These are phyloP conservation scores for Pseudorectes ferrugineus DNA, from an alignment of 2,113 vertebrate species.

Conservation along the genomic window DNA sequence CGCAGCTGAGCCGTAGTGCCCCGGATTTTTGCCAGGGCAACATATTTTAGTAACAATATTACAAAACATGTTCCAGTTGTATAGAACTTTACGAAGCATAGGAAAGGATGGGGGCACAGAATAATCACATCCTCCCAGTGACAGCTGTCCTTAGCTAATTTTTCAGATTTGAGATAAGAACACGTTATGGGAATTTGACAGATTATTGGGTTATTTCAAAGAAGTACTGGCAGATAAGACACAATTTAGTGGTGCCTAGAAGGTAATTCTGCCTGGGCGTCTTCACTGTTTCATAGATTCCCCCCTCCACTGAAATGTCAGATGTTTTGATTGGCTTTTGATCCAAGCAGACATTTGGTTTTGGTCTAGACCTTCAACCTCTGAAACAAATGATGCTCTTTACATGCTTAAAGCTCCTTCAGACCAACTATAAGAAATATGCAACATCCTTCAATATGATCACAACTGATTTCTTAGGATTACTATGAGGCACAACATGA, in stretches of 20 bases:
- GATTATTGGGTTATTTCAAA: not conserved
- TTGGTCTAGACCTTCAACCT: not conserved
- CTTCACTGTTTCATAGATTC: not conserved
- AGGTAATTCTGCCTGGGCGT: not conserved
- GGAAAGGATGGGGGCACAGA: not conserved
- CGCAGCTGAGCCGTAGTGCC: not conserved
- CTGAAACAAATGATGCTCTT: not conserved
- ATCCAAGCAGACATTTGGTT: not conserved
- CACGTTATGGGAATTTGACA: not conserved
- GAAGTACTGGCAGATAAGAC: not conserved
- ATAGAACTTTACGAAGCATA: not conserved
- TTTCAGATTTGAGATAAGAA: not conserved
- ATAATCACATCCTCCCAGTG: not conserved
- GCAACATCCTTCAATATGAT: not conserved
- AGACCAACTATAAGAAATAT: not conserved
- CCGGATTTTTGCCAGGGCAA: not conserved
- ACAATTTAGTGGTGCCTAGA: not conserved
- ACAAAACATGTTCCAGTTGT: not conserved
- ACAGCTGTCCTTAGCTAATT: not conserved
- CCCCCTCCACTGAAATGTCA: not conserved
- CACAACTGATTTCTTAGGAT: not conserved
- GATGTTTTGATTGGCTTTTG: not conserved
- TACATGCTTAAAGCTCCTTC: not conserved
- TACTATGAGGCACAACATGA: not conserved
- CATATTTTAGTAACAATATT: not conserved